Base-by-base conservation (phyloP, 2,888 invertebrate species). In the Tubulanus polymorphus region DNA sequence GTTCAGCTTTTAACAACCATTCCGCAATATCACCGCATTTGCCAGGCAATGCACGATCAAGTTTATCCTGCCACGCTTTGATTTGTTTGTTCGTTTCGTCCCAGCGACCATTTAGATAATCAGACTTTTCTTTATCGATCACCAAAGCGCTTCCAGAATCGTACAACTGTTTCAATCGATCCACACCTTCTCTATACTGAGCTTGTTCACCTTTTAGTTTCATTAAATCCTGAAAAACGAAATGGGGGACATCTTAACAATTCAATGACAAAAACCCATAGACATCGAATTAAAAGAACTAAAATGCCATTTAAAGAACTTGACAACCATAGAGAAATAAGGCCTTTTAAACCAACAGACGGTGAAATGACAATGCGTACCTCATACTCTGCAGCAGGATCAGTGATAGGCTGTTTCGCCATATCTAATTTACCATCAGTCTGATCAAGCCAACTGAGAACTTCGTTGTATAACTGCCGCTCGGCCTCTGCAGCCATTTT, bases 111-210 rank as follows among this genome's bases (percentile, higher is more conserved):
- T 88, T 87, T 18, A 93, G 84, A 68, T 89, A 88, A 54, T 85
- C 85, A 93, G 93, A 94, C n/a, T 89, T 87, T 65, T 90, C 89
- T 47, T 86, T 85, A 5, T 90, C 88, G 60, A 93, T 87, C 65
- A 89, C 89, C 60, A 91, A 86, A 69, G 90, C 84, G 71, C 88
- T 88, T 72, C 90, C 88, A 1, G 88, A 87, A 69, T 90, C 88
- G 66, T 90, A 87, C 57, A 92, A 84, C 71, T 86, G 86, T 73
- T 88, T 88, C 51, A 94, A 81, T 75, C 88, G 90, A 67, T 86
- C 86, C 79, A 88, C 93, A 37, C 85, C 81, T 51, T 85, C 82
- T 68, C 86, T 84, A 73, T 88, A 86, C 41, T 86, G 84, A 71
- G 89, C 87, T 58, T 89, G 84, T 74, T 93, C 92, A 56, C 84